Evolutionary conservation across 2,888 invertebrate genomes (phyloP).

Genomic region (Alloplasta piceator): DNA sequence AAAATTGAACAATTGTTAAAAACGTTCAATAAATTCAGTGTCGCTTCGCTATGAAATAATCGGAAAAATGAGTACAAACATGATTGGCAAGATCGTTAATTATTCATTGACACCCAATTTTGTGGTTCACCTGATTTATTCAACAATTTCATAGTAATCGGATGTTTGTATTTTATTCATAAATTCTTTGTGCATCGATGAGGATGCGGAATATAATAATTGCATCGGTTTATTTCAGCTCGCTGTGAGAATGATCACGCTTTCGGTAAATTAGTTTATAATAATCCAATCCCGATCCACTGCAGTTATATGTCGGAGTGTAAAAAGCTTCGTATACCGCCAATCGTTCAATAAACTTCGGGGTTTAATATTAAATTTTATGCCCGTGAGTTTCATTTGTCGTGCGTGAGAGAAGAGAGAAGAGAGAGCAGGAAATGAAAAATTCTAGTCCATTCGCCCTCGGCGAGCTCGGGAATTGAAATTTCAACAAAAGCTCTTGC

Average conservation of each 20-base stretch:
- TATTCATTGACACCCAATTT: too few relatives aligned
- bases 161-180: too few relatives aligned
- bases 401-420: background rate
- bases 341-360: conserved; percentile 21
- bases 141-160: background rate
- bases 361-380: conserved; percentile 50
- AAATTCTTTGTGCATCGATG: too few relatives aligned
- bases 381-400: conserved; percentile 48
- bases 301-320: background rate
- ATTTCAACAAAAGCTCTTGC: conserved; percentile 19
- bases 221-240: conserved; percentile 16
- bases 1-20: too few relatives aligned
- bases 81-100: too few relatives aligned
- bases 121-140: background rate
- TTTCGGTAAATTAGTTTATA: conserved; percentile 30
- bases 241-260: conserved; percentile 8
- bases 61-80: too few relatives aligned
- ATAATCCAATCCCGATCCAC: background rate
- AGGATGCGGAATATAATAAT: conserved; percentile 34
- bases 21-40: too few relatives aligned
- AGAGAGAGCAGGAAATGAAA: background rate
- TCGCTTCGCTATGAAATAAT: too few relatives aligned
- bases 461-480: conserved; percentile 49
- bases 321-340: background rate
- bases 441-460: conserved; percentile 23